Conservation (phyloP, 2,797 vertebrate species). For the Eurystomus glaucurus region DNA sequence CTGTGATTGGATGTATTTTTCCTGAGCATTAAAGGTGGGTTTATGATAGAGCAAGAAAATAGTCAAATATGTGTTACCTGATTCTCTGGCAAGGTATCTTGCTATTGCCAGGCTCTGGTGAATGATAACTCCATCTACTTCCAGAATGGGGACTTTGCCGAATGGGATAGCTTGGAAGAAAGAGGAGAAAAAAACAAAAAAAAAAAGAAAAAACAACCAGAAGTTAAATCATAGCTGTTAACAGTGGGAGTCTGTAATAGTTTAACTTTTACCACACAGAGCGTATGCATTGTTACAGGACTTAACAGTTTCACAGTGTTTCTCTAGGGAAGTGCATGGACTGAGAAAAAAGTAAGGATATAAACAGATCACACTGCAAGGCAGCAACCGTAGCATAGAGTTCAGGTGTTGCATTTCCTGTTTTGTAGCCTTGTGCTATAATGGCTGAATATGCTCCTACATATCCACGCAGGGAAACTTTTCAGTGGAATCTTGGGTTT, state of each 20-base stretch:
- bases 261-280: not conserved
- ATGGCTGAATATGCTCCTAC: not conserved
- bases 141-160: constrained; percentile 83
- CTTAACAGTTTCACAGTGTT: not conserved
- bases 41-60: not conserved
- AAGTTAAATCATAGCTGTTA: not conserved
- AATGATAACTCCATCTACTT: constrained; percentile 79
- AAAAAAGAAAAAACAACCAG: not conserved
- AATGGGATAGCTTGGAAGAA: constrained; percentile 79
- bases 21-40: not conserved
- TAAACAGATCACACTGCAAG: not conserved
- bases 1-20: not conserved
- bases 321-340: not conserved
- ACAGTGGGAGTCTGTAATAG: not conserved
- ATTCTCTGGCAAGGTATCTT: constrained; percentile 83
- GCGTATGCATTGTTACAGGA: not conserved
- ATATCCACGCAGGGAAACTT: not conserved
- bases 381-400: not conserved
- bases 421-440: not conserved
- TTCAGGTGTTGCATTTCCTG: fast-evolving
- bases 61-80: constrained; percentile 75
- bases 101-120: constrained; percentile 86
- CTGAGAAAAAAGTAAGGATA: not conserved
- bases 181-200: not conserved
- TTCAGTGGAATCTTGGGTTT: not conserved